These are phyloP conservation scores for Tyto alba DNA, from an alignment of 2,113 vertebrate species.

Conservation along the genomic window DNA sequence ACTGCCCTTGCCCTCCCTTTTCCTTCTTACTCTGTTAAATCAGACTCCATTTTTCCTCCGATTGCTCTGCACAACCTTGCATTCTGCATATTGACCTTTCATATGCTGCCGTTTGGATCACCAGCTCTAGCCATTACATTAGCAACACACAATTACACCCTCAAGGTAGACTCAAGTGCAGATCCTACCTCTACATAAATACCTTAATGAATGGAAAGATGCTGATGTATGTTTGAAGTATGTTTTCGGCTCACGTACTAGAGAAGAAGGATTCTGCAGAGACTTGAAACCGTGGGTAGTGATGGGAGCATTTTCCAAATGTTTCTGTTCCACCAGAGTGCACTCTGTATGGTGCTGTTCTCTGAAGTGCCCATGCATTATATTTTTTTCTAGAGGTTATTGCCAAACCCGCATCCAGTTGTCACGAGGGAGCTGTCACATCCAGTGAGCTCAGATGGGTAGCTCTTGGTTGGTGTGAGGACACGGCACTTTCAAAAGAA, in stretches of 20 bases:
- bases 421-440: neutral
- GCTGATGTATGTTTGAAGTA: conserved; percentile 58
- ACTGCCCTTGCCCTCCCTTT: conserved; percentile 12
- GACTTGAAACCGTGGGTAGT: neutral
- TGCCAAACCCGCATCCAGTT: neutral
- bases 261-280: conserved; percentile 7
- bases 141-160: conserved; percentile 81
- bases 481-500: neutral
- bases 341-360: neutral
- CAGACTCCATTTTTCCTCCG: conserved; percentile 33
- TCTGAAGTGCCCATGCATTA: neutral
- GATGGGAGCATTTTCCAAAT: conserved; percentile 43
- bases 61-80: conserved; percentile 60
- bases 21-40: conserved; percentile 28
- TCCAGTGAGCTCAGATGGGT: neutral
- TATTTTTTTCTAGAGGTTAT: neutral
- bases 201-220: conserved; percentile 69
- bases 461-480: neutral
- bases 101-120: conserved; percentile 68
- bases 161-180: conserved; percentile 81
- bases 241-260: conserved; percentile 31
- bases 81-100: conserved; percentile 67
- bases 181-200: conserved; percentile 66
- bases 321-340: conserved; percentile 19
- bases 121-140: conserved; percentile 78